These are phyloP conservation scores for Sinelater perroti DNA, from an alignment of 2,888 invertebrate species.

Conservation along the genomic window DNA sequence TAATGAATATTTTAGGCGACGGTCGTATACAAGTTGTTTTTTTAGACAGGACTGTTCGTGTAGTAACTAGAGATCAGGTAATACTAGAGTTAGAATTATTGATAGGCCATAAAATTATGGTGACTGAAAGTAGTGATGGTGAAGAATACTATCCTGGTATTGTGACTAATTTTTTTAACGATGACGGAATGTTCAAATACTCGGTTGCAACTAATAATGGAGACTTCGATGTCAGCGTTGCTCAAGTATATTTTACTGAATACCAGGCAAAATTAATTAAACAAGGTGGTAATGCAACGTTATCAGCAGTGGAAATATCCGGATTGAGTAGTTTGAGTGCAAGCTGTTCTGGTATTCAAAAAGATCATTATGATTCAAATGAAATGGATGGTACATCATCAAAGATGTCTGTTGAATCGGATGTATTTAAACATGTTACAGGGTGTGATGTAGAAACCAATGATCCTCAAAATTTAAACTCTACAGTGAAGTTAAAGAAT, in stretches of 20 bases:
- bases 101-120: conserved; percentile 66
- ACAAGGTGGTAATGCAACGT: conserved; percentile 48
- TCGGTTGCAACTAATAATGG: conserved; percentile 53
- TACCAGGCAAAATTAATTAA: conserved; percentile 64
- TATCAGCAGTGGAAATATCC: neutral
- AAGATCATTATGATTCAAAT: neutral
- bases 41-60: conserved; percentile 69
- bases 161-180: conserved; percentile 56
- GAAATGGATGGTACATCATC: neutral
- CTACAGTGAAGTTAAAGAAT: conserved; percentile 57
- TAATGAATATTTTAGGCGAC: conserved; percentile 65
- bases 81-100: conserved; percentile 63
- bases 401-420: neutral
- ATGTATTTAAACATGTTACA: conserved; percentile 57
- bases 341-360: conserved; percentile 21
- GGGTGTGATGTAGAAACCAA: conserved; percentile 60
- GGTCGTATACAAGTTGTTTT: conserved; percentile 71
- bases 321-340: neutral
- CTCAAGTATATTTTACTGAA: conserved; percentile 64
- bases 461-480: conserved; percentile 21
- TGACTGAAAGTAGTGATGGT: conserved; percentile 60
- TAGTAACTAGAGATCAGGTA: conserved; percentile 68
- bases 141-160: conserved; percentile 63
- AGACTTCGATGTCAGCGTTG: conserved; percentile 64
- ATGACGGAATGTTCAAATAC: conserved; percentile 61